These are phyloP conservation scores for Halcyon leucocephala DNA, from an alignment of 2,797 vertebrate species.

Conservation along the genomic window DNA sequence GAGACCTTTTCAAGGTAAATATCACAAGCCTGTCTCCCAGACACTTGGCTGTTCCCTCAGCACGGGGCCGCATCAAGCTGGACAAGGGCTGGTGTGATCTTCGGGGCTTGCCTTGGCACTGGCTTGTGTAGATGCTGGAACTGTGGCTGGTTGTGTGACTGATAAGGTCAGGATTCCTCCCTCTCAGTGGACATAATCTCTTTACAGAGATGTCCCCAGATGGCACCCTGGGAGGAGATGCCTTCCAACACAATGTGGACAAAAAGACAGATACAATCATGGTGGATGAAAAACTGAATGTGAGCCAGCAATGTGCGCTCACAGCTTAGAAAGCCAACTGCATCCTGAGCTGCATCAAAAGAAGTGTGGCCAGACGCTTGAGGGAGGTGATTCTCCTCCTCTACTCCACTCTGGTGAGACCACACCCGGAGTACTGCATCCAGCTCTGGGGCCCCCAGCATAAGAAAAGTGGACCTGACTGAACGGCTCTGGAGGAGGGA, in stretches of 20 bases:
- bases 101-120: background rate
- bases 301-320: background rate
- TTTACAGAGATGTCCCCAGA: background rate
- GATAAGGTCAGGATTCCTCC: background rate
- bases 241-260: rapidly evolving
- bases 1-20: slow-evolving; percentile 19
- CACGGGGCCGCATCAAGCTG: rapidly evolving
- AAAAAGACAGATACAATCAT: background rate
- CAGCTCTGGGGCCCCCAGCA: background rate
- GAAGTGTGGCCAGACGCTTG: background rate
- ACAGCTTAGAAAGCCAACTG: background rate
- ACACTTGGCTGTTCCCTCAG: background rate
- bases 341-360: background rate
- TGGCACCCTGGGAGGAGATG: background rate
- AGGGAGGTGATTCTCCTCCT: background rate
- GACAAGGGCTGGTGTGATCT: background rate
- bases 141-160: background rate
- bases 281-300: background rate
- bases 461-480: background rate
- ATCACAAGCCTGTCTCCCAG: background rate
- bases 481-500: background rate
- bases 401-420: background rate
- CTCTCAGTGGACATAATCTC: background rate
- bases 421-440: background rate
- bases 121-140: background rate